phyloP scores from a whole-genome alignment of 2,113 vertebrate genomes.

The Leucoraja erinaceus region DNA sequence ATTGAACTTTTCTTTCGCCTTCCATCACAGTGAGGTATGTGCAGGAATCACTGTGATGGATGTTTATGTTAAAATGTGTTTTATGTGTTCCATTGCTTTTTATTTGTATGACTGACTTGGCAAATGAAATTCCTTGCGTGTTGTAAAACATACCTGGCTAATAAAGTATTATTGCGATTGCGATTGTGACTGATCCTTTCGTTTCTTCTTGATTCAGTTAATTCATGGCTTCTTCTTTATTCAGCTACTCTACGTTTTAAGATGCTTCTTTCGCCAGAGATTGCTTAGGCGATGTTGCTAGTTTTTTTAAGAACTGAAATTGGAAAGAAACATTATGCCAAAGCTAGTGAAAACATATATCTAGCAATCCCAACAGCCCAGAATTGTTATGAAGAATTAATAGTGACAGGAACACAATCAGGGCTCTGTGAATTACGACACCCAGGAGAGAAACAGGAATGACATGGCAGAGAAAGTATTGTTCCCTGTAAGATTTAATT shows the following conservation, averaged over 20 bases:
- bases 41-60: too few species aligned
- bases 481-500: not conserved
- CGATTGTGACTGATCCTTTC: too few species aligned
- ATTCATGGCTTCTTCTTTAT: not conserved
- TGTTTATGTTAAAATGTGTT: too few species aligned
- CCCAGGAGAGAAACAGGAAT: not conserved
- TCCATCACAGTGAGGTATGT: too few species aligned
- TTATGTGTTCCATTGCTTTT: too few species aligned
- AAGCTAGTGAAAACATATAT: conserved; percentile 4
- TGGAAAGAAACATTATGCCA: not conserved
- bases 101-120: too few species aligned
- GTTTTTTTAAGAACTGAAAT: conserved; percentile 1
- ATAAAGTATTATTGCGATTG: too few species aligned
- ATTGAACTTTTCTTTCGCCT: too few species aligned
- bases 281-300: not conserved
- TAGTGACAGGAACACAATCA: conserved; percentile 9
- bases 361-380: not conserved
- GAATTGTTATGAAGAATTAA: not conserved
- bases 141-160: too few species aligned
- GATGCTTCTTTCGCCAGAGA: not conserved
- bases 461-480: conserved; percentile 3
- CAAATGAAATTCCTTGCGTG: too few species aligned
- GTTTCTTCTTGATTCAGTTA: not conserved
- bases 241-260: not conserved
- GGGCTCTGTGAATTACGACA: not conserved